Conservation (phyloP, 1,140 invertebrate genomes). For the Lordiphosa mommai region DNA sequence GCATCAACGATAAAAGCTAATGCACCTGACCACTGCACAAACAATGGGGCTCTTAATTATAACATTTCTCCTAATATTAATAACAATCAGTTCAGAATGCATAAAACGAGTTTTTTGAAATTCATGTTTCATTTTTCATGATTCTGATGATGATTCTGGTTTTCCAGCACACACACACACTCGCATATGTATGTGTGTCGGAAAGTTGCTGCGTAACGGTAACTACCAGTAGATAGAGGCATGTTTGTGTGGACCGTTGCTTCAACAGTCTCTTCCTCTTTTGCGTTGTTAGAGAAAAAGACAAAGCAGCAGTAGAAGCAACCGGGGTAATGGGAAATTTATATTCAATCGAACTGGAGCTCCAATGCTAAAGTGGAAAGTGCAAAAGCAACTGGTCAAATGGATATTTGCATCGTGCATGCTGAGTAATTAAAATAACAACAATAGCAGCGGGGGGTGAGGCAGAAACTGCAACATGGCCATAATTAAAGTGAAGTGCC, state of each 20-base stretch:
- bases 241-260: not conserved
- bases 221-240: slow-evolving; percentile 50
- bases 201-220: slow-evolving; percentile 70
- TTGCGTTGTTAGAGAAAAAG: no score
- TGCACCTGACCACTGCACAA: slow-evolving; percentile 5
- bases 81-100: slow-evolving; percentile 37
- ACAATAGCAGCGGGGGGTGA: not conserved
- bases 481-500: slow-evolving; percentile 21
- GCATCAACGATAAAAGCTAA: slow-evolving; percentile 1
- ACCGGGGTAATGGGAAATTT: slow-evolving; percentile 48
- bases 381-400: slow-evolving; percentile 44
- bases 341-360: slow-evolving; percentile 19
- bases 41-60: slow-evolving; percentile 48
- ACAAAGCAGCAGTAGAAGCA: not conserved
- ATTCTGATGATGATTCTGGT: slow-evolving; percentile 2
- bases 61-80: slow-evolving; percentile 41
- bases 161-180: slow-evolving; percentile 1
- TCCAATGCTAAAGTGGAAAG: slow-evolving; percentile 40
- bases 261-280: not conserved
- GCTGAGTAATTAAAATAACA: slow-evolving; percentile 64
- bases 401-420: slow-evolving; percentile 55
- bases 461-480: slow-evolving; percentile 1
- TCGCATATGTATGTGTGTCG: not conserved
- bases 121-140: not conserved
- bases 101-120: slow-evolving; percentile 13